Conservation (phyloP, 1,140 invertebrate species). For the Ectropis grisescens region DNA sequence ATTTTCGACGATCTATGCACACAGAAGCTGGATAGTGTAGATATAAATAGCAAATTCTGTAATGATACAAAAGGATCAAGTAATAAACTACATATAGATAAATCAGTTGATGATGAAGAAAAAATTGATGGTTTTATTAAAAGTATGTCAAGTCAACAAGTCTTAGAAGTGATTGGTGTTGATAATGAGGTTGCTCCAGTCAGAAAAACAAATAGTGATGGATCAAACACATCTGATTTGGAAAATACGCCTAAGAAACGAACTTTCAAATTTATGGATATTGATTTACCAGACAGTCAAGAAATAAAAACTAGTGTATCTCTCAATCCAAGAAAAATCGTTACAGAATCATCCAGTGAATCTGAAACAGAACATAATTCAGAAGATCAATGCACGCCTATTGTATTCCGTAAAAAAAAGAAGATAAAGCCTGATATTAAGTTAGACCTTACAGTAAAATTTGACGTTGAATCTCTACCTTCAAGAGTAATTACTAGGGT, state of each 20-base stretch:
- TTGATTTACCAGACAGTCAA: slow-evolving; percentile 41
- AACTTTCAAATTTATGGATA: slow-evolving; percentile 26
- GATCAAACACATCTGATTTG: slow-evolving; percentile 20
- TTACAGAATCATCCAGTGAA: slow-evolving; percentile 31
- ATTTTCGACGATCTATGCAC: slow-evolving; percentile 45
- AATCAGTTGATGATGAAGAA: slow-evolving; percentile 11
- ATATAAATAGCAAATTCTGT: too few species aligned
- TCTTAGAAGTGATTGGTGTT: slow-evolving; percentile 20
- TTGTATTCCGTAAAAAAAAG: slow-evolving; percentile 20
- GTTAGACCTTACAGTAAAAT: slow-evolving; percentile 31
- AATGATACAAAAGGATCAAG: too few species aligned
- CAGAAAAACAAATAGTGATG: slow-evolving; percentile 19
- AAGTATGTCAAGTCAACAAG: slow-evolving; percentile 21
- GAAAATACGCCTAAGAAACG: slow-evolving; percentile 39
- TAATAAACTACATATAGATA: too few species aligned
- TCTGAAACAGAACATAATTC: slow-evolving; percentile 31
- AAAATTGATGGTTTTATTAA: slow-evolving; percentile 16
- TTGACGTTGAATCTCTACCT: slow-evolving; percentile 27
- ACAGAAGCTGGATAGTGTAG: too few species aligned
- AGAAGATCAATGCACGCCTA: slow-evolving; percentile 20
- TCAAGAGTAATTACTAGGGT: slow-evolving; percentile 30
- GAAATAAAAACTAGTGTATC: slow-evolving; percentile 39
- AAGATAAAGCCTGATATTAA: slow-evolving; percentile 22
- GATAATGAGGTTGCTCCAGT: slow-evolving; percentile 3
- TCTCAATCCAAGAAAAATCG: slow-evolving; percentile 8